A percentile compares a stretch with the other conserved stretches of the same genome.
phyloP scores from a whole-genome alignment of 92 coral and sea anemone species.

The Paragorgia papillata region DNA sequence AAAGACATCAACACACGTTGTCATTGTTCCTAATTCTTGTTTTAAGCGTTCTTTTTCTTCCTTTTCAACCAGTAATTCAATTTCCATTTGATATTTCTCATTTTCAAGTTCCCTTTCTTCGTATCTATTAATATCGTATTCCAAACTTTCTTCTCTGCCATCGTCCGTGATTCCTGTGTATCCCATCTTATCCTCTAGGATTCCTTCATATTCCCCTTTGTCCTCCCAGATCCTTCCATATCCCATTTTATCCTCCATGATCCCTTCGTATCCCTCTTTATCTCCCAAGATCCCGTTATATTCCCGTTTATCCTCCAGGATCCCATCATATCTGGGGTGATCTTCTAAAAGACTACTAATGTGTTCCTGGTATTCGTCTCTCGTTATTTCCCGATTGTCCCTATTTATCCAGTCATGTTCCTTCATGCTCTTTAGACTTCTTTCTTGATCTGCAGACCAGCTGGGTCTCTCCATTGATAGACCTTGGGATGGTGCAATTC shows the following conservation, averaged over 20 bases:
- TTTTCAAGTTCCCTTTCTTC: background rate
- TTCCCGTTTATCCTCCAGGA: background rate
- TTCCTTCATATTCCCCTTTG: background rate
- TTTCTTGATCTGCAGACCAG: background rate
- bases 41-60: conserved; percentile 34
- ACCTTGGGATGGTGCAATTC: background rate
- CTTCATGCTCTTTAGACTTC: background rate
- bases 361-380: background rate
- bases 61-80: conserved; percentile 42
- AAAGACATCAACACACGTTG: conserved; percentile 38
- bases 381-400: background rate
- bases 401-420: conserved; percentile 7
- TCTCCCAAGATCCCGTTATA: conserved; percentile 3
- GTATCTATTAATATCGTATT: background rate
- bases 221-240: background rate
- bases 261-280: background rate
- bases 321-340: background rate
- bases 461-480: background rate
- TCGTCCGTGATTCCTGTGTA: background rate
- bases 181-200: background rate
- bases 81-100: conserved; percentile 32
- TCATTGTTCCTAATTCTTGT: conserved; percentile 18
- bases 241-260: background rate
- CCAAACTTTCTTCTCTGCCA: background rate
- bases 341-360: background rate